phyloP scores from a whole-genome alignment of 1,140 invertebrate genomes.

The Musca vetustissima region DNA sequence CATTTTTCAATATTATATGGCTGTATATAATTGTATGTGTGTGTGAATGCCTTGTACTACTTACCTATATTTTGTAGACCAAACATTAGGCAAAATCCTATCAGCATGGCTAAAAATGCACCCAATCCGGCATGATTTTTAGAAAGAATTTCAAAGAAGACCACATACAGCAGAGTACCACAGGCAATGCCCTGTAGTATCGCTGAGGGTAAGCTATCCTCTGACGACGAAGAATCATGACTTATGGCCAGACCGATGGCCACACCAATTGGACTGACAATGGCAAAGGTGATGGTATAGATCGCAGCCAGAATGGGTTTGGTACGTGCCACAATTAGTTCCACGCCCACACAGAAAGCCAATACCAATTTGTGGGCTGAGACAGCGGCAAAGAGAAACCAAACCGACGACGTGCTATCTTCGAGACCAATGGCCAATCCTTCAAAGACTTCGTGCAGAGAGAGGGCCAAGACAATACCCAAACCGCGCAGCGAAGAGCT shows the following conservation, averaged over 20 bases:
- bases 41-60: constrained; percentile 51
- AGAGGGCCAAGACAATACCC: constrained; percentile 82
- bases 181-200: constrained; percentile 82
- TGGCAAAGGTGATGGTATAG: constrained; percentile 76
- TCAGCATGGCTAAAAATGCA: constrained; percentile 69
- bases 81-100: constrained; percentile 78
- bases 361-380: constrained; percentile 88
- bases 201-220: constrained; percentile 63
- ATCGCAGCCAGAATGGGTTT: constrained; percentile 63
- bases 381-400: constrained; percentile 82
- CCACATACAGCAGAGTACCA: constrained; percentile 85
- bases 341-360: constrained; percentile 82
- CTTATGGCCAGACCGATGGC: constrained; percentile 69
- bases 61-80: constrained; percentile 74
- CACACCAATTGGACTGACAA: constrained; percentile 79
- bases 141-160: constrained; percentile 88
- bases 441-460: constrained; percentile 90
- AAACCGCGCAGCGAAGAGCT: constrained; percentile 71
- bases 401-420: constrained; percentile 66
- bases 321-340: constrained; percentile 70
- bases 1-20: too few relatives aligned
- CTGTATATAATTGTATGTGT: too few relatives aligned
- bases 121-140: constrained; percentile 72
- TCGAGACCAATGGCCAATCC: constrained; percentile 87
- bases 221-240: constrained; percentile 62